phyloP scores from a whole-genome alignment of 2,113 vertebrate genomes.

The Hippolais icterina region DNA sequence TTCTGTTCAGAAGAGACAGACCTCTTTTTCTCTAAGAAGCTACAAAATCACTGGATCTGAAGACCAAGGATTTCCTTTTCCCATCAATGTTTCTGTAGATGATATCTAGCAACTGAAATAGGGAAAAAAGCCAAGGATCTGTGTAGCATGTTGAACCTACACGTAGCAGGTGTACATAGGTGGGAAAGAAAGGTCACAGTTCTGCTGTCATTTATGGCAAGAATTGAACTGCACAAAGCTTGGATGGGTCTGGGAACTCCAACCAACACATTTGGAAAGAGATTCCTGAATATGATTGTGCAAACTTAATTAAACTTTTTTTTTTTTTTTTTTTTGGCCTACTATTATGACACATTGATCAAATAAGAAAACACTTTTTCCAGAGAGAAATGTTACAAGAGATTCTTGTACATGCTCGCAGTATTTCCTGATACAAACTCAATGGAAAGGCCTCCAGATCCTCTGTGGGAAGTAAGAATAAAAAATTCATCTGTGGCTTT shows the following conservation, averaged over 20 bases:
- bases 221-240: background rate
- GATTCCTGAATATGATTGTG: background rate
- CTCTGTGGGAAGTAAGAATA: background rate
- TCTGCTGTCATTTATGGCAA: background rate
- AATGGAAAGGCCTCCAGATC: background rate
- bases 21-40: background rate
- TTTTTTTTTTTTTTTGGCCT: background rate
- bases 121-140: background rate
- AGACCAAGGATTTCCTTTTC: background rate
- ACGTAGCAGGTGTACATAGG: fast-evolving
- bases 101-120: background rate
- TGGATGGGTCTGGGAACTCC: background rate
- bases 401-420: background rate
- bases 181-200: background rate
- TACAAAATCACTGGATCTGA: background rate
- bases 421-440: background rate
- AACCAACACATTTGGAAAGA: background rate
- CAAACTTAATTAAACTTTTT: background rate
- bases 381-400: background rate
- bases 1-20: background rate
- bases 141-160: fast-evolving
- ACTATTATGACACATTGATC: background rate
- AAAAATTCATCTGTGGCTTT: background rate
- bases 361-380: background rate
- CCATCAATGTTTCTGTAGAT: background rate